Conservation (phyloP, 2,888 invertebrate genomes). For the Cordilura impudica region DNA sequence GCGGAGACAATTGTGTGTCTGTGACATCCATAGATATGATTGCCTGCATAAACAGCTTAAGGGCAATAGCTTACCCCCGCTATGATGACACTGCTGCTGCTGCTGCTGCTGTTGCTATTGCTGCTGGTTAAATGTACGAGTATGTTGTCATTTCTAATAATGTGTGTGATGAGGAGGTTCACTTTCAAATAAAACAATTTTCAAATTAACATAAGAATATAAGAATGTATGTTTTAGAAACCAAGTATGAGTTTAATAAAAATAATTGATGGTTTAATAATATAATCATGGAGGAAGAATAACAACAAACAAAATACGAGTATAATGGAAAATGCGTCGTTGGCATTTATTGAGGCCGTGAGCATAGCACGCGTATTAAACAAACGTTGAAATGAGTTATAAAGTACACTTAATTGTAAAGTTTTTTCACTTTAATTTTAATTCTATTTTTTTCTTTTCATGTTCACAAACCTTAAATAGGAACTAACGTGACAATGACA, state of each 20-base stretch:
- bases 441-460: background rate
- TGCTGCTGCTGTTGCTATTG: constrained; percentile 58
- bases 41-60: constrained; percentile 54
- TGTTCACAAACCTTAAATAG: background rate
- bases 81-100: constrained; percentile 66
- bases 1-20: background rate
- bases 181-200: constrained; percentile 45
- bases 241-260: constrained; percentile 17
- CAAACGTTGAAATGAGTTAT: constrained; percentile 6
- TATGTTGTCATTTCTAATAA: constrained; percentile 59
- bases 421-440: constrained; percentile 5
- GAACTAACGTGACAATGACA: background rate
- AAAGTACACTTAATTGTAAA: background rate
- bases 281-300: constrained; percentile 18
- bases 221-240: background rate
- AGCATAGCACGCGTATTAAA: constrained; percentile 52
- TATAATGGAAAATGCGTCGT: constrained; percentile 36
- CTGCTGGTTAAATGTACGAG: constrained; percentile 68
- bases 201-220: constrained; percentile 49
- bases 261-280: constrained; percentile 16
- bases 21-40: constrained; percentile 23
- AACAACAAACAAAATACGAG: background rate
- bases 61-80: constrained; percentile 59
- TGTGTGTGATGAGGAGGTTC: constrained; percentile 13
- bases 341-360: constrained; percentile 37